These are phyloP conservation scores for Dexiosoma caninum DNA, from an alignment of 2,888 invertebrate genomes.

Conservation along the genomic window DNA sequence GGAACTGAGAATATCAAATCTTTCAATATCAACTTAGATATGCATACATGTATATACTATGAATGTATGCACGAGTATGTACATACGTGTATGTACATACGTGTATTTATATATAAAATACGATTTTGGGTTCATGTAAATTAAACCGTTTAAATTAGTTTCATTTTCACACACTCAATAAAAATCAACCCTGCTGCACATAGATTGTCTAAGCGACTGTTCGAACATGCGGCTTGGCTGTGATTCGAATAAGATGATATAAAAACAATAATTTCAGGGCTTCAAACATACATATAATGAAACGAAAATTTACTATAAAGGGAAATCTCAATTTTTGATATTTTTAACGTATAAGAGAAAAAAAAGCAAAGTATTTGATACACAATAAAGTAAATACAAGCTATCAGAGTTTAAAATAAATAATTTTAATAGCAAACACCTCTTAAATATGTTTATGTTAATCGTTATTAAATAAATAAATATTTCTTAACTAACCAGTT, in stretches of 20 bases:
- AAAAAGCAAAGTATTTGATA: not conserved
- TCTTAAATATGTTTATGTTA: not conserved
- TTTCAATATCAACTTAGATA: constrained; percentile 62
- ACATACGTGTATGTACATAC: too few species aligned
- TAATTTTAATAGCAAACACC: not conserved
- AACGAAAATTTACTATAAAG: not conserved
- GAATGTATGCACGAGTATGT: too few species aligned
- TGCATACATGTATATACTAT: too few species aligned
- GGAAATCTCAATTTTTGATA: constrained; percentile 42
- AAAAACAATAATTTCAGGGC: not conserved
- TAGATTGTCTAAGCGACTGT: not conserved
- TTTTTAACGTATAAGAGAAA: not conserved
- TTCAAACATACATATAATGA: not conserved
- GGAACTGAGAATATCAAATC: constrained; percentile 62
- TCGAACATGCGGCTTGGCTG: constrained; percentile 2
- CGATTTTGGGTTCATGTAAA: not conserved
- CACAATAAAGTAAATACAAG: not conserved
- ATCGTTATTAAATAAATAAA: not conserved
- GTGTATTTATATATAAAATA: too few species aligned
- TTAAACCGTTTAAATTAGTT: not conserved
- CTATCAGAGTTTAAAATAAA: not conserved
- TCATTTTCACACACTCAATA: not conserved
- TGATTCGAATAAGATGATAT: constrained; percentile 13
- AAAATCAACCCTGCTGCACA: not conserved
- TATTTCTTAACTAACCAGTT: too few species aligned